These are phyloP conservation scores for Nycticryphes semicollaris DNA, from an alignment of 2,113 vertebrate species.

Conservation along the genomic window DNA sequence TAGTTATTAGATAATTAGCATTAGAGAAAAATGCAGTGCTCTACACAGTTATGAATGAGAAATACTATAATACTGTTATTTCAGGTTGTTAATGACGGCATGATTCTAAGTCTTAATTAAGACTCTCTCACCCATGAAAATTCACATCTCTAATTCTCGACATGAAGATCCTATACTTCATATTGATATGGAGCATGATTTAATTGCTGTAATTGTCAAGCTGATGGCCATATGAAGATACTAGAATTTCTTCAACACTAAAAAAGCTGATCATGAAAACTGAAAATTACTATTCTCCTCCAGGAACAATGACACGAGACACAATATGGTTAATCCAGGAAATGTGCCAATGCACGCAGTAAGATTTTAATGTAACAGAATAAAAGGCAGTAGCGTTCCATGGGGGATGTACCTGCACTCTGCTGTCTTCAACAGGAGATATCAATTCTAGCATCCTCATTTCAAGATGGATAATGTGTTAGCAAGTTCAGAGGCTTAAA, in stretches of 20 bases:
- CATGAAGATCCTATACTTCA: not conserved
- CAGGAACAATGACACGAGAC: not conserved
- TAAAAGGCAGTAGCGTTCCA: not conserved
- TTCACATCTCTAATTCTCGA: not conserved
- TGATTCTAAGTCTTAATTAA: not conserved
- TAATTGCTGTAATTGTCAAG: not conserved
- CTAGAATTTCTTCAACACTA: not conserved
- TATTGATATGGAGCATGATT: not conserved
- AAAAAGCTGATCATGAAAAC: not conserved
- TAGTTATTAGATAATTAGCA: not conserved
- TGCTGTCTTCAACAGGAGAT: fast-evolving
- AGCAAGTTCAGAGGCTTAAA: not conserved
- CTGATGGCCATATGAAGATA: not conserved
- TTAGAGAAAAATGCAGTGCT: not conserved
- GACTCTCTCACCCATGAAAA: not conserved
- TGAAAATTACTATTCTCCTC: not conserved
- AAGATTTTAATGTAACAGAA: not conserved
- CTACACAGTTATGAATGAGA: not conserved
- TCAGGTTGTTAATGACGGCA: not conserved
- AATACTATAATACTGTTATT: not conserved
- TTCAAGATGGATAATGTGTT: not conserved
- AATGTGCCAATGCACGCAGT: fast-evolving
- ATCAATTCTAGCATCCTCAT: not conserved
- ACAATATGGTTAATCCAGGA: not conserved
- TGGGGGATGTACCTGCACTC: not conserved